Base-by-base conservation (phyloP, 1,140 invertebrate genomes). In the Ruditapes philippinarum region DNA sequence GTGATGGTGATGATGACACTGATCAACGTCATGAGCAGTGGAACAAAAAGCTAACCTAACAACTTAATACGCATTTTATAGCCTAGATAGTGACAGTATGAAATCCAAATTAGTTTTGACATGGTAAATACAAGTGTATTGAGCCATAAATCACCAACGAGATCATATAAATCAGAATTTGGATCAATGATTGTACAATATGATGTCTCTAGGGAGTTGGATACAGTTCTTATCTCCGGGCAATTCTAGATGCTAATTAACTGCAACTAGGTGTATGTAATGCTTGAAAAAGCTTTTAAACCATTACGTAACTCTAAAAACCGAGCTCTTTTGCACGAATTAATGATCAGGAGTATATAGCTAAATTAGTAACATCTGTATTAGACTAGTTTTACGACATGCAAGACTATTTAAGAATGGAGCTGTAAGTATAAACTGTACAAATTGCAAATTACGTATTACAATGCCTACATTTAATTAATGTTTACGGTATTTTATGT, bases 51-150 rank as follows among this genome's bases (percentile, higher is more conserved):
- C 42, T 45, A 5, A 45, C 14, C 42, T 14, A 14, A 45, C 42
- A 45, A 7, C 42, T 45, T 45, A 45, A 45, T 14, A 7, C 42
- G 5, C 42, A 14, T 45, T 14, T 45, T 45, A 45, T 45, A 14
- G 14, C 5, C 5, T 7, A 57, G 25, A 57, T 57, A 57, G 4
- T 19, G 25, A 70, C 31, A 22, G 33, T 2, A 70, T 28, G 31
- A 36, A 14, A 65, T 70, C 65, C 22, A 70, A 70, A 70, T 70
- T 70, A 65, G 60, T 65, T 65, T 65, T 36, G 65, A 70, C 65
- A 70, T 70, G 65, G 65, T 70, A 38, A 17, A 11, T 38, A 70
- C 65, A 40, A 70, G 9, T 70, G 38, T 17, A 38, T 14, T 70
- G 7, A 19, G 65, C 65, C 22, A 70, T 70, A 70, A 70, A 70